Conservation (phyloP, 2,888 invertebrate genomes). For the Drosophila subsilvestris region DNA sequence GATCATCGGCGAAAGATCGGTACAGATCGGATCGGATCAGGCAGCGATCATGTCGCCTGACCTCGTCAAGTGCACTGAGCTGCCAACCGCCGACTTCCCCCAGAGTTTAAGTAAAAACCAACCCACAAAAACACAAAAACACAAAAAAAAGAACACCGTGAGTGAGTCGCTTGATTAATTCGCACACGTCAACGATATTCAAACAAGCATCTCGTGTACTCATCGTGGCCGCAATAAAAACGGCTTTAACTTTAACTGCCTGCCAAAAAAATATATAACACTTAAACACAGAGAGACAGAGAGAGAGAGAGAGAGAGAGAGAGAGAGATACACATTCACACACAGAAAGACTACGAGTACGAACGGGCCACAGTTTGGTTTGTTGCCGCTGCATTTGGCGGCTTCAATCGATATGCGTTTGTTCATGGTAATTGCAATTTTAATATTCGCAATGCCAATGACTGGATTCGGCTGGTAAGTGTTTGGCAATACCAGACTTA, state of each 20-base stretch:
- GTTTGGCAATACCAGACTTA: not conserved
- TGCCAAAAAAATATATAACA: conserved; percentile 49
- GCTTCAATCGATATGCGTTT: conserved; percentile 87
- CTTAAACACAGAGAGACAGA: conserved; percentile 25
- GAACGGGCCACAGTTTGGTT: conserved; percentile 70
- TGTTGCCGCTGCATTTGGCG: conserved; percentile 70
- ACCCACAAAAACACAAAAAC: conserved; percentile 17
- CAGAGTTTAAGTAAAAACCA: conserved; percentile 19
- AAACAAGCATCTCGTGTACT: conserved; percentile 59
- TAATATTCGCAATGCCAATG: conserved; percentile 94
- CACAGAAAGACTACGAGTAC: conserved; percentile 25
- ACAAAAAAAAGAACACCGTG: conserved; percentile 36
- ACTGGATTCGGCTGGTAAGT: conserved; percentile 95
- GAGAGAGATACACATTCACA: conserved; percentile 5
- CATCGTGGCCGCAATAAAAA: conserved; percentile 59
- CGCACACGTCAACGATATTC: conserved; percentile 61
- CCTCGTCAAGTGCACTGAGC: conserved; percentile 29
- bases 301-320: conserved; percentile 28
- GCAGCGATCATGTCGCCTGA: conserved; percentile 39
- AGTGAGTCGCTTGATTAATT: conserved; percentile 68
- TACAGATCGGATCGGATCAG: conserved; percentile 9
- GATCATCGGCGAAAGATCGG: conserved; percentile 13
- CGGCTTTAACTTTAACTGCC: conserved; percentile 64
- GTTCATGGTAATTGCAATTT: conserved; percentile 92
- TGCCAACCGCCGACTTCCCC: conserved; percentile 35